Evolutionary conservation across 2,797 vertebrate species (phyloP), one percentile per base, ranked within the genome.

Genomic region (Balearica regulorum): DNA sequence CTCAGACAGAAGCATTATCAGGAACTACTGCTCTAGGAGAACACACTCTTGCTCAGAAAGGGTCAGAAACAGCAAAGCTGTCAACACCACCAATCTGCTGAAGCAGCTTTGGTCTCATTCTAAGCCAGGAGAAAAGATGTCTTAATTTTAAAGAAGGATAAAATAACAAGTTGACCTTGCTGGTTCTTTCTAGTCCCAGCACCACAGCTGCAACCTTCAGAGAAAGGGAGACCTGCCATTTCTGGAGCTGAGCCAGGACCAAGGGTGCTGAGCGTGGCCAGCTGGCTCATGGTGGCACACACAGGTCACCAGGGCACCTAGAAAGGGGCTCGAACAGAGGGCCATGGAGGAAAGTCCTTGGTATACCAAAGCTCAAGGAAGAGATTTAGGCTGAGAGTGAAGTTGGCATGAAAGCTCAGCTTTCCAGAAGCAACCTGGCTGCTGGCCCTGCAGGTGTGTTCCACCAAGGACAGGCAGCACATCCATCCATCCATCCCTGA

Each of bases 231-330:
- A 55, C 18, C 54, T 57, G 65, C 39, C 16, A 10, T 15, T 41
- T 19, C 62, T 65, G 55, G 61, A 65, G 61, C 39, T 51, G 18
- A 62, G 51, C 8, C 46, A 48, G 51, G 57, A 58, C 25, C 73
- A 46, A 21, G 43, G 64, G 31, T 49, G 62, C 57, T 8, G 57
- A 54, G 70, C 1, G 3, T 81, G 44, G 44, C 44, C 62, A 58
- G 31, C 16, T 37, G 43, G 49, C 54, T 81, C 5, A 0, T 5
- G 12, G 43, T n/a, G 33, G 53, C 76, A 61, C 4, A 1, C 11
- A 22, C 46, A 44, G 48, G 46, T 18, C 44, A 53, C 18, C 31
- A 33, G 29, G 9, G 33, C n/a, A 76, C 51, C 22, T 16, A 60
- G 62, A 65, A 43, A 89, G 29, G 39, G 7, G 15, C 8, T 58